Conservation (phyloP, 2,888 invertebrate genomes). For the Minunthozetes semirufus region DNA sequence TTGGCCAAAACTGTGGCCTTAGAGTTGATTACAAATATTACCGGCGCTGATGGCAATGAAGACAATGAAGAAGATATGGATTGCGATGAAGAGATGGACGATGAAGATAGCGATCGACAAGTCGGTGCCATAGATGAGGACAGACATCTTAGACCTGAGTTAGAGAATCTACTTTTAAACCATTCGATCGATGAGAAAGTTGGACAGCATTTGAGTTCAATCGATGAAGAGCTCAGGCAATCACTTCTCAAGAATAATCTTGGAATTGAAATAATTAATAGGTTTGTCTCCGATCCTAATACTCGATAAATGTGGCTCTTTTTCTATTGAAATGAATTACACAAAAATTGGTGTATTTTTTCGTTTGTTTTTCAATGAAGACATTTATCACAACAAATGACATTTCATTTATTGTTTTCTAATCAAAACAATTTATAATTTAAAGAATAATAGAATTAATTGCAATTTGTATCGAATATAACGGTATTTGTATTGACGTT, state of each 20-base stretch:
- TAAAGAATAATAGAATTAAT: no score
- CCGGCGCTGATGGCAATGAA: not conserved
- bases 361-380: no score
- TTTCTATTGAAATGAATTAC: no score
- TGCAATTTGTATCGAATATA: no score
- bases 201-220: not conserved
- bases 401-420: no score
- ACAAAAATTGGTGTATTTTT: no score
- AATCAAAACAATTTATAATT: no score
- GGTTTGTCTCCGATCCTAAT: not conserved
- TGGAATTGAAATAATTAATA: not conserved
- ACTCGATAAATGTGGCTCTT: no score
- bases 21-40: slow-evolving; percentile 33
- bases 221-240: not conserved
- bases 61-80: not conserved
- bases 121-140: not conserved
- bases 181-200: not conserved
- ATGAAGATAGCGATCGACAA: not conserved
- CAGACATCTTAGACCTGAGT: not conserved
- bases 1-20: slow-evolving; percentile 2
- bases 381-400: no score
- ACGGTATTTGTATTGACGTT: no score
- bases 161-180: not conserved
- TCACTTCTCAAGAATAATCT: not conserved
- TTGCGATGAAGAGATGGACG: not conserved